Conservation (phyloP, 2,797 vertebrate species). For the Lepilemur septentrionalis region DNA sequence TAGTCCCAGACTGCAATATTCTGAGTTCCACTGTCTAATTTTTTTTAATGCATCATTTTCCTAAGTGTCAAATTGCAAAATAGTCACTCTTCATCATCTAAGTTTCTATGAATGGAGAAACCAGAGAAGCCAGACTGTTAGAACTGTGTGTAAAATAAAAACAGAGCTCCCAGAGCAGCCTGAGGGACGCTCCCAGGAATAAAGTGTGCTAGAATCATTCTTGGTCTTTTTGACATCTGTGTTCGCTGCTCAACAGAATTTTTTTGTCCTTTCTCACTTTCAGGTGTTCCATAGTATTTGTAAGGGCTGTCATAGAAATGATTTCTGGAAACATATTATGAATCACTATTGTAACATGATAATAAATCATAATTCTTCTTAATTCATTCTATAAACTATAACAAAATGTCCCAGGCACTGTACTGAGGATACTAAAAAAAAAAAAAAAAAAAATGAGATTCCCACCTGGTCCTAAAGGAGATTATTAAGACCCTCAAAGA, state of each 20-base stretch:
- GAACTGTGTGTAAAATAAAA: neutral
- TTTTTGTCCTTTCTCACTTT: neutral
- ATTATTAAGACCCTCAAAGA: neutral
- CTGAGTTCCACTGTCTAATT: neutral
- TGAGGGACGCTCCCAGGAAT: neutral
- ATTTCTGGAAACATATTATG: neutral
- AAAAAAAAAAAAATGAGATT: neutral
- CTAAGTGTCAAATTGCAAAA: neutral
- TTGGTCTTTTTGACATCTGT: neutral
- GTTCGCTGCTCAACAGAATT: neutral
- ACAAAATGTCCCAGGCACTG: neutral
- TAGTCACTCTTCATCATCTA: neutral
- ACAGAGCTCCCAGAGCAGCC: neutral
- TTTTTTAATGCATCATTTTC: neutral
- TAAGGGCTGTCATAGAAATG: neutral
- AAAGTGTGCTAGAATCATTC: neutral
- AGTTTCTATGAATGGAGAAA: conserved; percentile 2
- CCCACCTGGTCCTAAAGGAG: neutral
- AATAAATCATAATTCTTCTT: conserved; percentile 19
- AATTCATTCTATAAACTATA: neutral
- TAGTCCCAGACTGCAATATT: neutral
- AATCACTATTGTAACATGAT: neutral
- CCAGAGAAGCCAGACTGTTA: neutral
- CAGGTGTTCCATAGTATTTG: neutral
- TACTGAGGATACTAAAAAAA: neutral